Evolutionary conservation across 2,113 vertebrate genomes (phyloP), one percentile per base, ranked within the genome.

Genomic region (Echinops telfairi): DNA sequence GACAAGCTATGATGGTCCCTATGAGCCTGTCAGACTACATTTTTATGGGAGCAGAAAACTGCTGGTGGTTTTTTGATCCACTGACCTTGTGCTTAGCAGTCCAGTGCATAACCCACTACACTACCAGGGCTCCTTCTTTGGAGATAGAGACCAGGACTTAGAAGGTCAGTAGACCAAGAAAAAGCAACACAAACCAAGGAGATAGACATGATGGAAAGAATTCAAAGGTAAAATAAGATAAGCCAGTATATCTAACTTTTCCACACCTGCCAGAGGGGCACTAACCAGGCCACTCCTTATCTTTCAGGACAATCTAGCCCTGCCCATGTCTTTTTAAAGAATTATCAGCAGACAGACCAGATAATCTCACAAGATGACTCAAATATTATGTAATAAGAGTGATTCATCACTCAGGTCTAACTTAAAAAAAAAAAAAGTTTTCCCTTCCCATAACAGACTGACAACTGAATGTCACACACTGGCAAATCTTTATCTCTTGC

Each of bases 331-430:
- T 75, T 88, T 78, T 40, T 38, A 36, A 66, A 92, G 15, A 38
- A 12, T 9, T 29, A 12, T 83, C 66, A 75, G 75, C 38, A 94
- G 57, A 40, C 33, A 75, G 40, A 82, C 36, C n/a, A 78, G 58
- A 90, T 82, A 66, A 86, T 88, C 40, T 12, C 27, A 83, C 53
- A 36, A 70, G 73, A 80, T 83, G 94, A 96, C 83, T 96, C 93
- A 92, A 19, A 53, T 66, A 20, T 96, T 94, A 83, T n/a, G 40
- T 83, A 96, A 81, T 60, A 53, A 68, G 4, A 43, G 6, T 94
- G 95, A 96, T 29, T 95, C 95, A 92, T 19, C 71, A 38, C 16
- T 83, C 36, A 31, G 14, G 17, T 86, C 85, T 92, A 20, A 20
- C 3, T 90, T 38, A 36, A n/a, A 57, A n/a, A n/a, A n/a, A n/a